phyloP scores from a whole-genome alignment of 2,113 vertebrate species.

The Hippocampus zosterae region DNA sequence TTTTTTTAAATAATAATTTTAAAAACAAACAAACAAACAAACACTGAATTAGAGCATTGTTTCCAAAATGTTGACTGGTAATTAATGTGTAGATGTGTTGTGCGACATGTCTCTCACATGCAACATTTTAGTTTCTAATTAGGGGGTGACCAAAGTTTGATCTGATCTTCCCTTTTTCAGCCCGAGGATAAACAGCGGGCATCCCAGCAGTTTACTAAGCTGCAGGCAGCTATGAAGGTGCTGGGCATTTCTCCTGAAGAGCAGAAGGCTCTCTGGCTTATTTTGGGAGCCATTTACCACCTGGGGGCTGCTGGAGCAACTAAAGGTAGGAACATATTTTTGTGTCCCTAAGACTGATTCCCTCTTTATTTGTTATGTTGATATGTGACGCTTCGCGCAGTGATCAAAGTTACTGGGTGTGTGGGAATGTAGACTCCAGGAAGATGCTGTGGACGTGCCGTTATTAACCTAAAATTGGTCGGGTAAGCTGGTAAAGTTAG shows the following conservation, averaged over 20 bases:
- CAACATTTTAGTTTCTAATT: not conserved
- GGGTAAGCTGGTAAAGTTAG: no score
- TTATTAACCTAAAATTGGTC: not conserved
- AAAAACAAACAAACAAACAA: no score
- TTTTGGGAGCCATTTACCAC: conserved; percentile 91
- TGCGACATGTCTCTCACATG: not conserved
- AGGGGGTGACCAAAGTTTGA: conserved; percentile 6
- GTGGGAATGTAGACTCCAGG: not conserved
- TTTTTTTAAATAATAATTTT: no score
- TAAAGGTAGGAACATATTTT: conserved; percentile 78
- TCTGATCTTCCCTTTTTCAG: conserved; percentile 51
- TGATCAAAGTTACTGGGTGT: no score
- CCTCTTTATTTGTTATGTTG: not conserved
- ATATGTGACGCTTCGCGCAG: not conserved
- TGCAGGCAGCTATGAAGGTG: conserved; percentile 95
- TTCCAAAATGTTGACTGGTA: no score
- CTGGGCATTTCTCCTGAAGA: conserved; percentile 87
- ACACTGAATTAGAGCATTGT: no score
- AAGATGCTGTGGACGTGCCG: not conserved
- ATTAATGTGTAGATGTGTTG: no score
- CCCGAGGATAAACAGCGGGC: conserved; percentile 93
- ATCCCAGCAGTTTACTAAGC: conserved; percentile 87
- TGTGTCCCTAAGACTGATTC: no score
- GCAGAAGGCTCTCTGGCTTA: conserved; percentile 83
- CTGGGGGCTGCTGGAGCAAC: conserved; percentile 91